A percentile compares a stretch with the other conserved stretches of the same genome.
phyloP scores from a whole-genome alignment of 1,140 invertebrate genomes.

The Drosophila eugracilis region DNA sequence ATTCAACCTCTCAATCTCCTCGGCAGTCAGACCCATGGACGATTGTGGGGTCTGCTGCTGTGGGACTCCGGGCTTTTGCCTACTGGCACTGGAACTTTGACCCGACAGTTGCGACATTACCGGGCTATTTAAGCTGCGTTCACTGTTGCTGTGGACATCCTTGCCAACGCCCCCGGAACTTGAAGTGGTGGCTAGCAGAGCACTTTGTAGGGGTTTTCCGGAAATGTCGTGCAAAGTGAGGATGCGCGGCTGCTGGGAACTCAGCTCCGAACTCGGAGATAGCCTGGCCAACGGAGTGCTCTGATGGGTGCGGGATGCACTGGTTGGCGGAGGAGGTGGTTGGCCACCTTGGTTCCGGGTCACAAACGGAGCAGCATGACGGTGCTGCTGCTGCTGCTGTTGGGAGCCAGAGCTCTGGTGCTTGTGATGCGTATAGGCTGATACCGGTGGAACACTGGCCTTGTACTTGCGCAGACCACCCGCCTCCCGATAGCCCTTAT shows the following conservation, averaged over 20 bases:
- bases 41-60: conserved; percentile 87
- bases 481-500: conserved; percentile 94
- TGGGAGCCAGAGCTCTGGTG: conserved; percentile 87
- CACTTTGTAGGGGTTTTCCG: conserved; percentile 95
- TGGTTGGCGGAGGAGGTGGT: conserved; percentile 86
- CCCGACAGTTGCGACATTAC: conserved; percentile 95
- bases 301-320: conserved; percentile 90
- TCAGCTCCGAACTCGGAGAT: conserved; percentile 96
- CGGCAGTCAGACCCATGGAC: conserved; percentile 94
- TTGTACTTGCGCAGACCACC: conserved; percentile 94
- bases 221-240: conserved; percentile 96
- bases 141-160: conserved; percentile 94
- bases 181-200: conserved; percentile 93
- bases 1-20: conserved; percentile 96
- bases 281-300: conserved; percentile 95
- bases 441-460: conserved; percentile 90
- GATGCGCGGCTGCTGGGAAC: conserved; percentile 95
- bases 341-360: conserved; percentile 88
- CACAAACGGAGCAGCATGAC: conserved; percentile 88
- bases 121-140: conserved; percentile 94
- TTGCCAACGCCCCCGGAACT: conserved; percentile 93
- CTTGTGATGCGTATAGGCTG: conserved; percentile 91
- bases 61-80: conserved; percentile 87
- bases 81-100: conserved; percentile 91
- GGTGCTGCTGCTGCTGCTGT: conserved; percentile 88